A percentile compares a stretch with the other conserved stretches of the same genome.
These are phyloP conservation scores for Thyatira batis DNA, from an alignment of 2,888 invertebrate genomes.

Conservation along the genomic window DNA sequence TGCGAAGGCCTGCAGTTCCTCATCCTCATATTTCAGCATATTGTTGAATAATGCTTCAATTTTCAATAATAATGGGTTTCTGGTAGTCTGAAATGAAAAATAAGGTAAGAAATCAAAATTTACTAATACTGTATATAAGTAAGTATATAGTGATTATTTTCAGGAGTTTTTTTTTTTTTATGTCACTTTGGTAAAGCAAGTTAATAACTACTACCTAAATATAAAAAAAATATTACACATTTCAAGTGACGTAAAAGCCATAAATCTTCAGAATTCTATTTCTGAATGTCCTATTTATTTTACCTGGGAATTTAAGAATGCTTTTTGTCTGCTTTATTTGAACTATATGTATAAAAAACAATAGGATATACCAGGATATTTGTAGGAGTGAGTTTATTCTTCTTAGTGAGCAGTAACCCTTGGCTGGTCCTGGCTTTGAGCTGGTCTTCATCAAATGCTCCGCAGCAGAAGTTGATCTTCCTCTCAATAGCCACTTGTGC, in stretches of 20 bases:
- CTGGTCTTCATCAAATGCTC: constrained; percentile 29
- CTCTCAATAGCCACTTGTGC: constrained; percentile 65
- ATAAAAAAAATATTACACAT: too few species aligned
- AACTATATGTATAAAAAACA: too few species aligned
- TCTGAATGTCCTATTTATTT: too few species aligned
- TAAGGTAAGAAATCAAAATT: background rate
- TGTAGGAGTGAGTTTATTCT: constrained; percentile 54
- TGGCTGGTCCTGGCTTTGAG: constrained; percentile 15
- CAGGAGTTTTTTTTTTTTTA: too few species aligned
- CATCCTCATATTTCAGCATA: constrained; percentile 87
- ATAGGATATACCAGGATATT: constrained; percentile 76
- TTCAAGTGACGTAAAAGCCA: too few species aligned
- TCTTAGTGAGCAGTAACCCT: constrained; percentile 18
- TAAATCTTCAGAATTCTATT: too few species aligned
- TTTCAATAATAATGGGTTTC: constrained; percentile 57
- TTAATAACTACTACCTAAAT: too few species aligned
- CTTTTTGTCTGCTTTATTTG: too few species aligned
- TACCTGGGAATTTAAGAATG: too few species aligned
- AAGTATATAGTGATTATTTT: too few species aligned
- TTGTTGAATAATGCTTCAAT: constrained; percentile 76
- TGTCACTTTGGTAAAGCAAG: too few species aligned
- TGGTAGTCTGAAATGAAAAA: constrained; percentile 49
- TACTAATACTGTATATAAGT: too few species aligned
- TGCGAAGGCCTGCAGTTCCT: constrained; percentile 84
- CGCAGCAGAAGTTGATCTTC: constrained; percentile 64